These are phyloP conservation scores for Orthosia cruda DNA, from an alignment of 2,888 invertebrate species.

Conservation along the genomic window DNA sequence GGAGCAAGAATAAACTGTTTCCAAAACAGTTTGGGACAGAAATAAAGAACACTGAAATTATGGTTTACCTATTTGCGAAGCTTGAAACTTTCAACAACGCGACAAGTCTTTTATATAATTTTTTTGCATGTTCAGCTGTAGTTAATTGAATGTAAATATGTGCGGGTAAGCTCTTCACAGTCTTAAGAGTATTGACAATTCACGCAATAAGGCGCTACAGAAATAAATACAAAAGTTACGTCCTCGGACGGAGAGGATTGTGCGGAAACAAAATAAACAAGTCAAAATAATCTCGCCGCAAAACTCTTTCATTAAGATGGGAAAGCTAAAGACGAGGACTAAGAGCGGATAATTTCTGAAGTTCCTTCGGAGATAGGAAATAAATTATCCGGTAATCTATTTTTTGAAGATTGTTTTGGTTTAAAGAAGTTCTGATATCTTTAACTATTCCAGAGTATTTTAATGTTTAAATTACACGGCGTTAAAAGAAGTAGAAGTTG, in stretches of 20 bases:
- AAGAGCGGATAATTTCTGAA: conserved; percentile 80
- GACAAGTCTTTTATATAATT: not conserved
- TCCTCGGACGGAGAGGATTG: conserved; percentile 67
- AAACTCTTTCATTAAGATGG: conserved; percentile 87
- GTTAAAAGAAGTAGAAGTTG: not conserved
- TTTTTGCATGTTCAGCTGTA: not conserved
- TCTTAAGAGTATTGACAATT: conserved; percentile 42
- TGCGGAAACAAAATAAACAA: conserved; percentile 81
- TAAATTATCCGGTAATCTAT: conserved; percentile 64
- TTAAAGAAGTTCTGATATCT: conserved; percentile 12
- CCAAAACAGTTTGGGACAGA: conserved; percentile 12
- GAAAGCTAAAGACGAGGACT: conserved; percentile 81
- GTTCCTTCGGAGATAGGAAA: conserved; percentile 74
- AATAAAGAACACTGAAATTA: conserved; percentile 3
- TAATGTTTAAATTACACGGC: not conserved
- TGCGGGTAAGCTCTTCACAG: no score
- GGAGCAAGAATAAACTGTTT: not conserved
- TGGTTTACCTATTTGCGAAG: not conserved
- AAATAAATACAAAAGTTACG: conserved; percentile 64
- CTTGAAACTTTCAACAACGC: not conserved
- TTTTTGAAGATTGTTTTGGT: conserved; percentile 30
- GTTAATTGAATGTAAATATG: not conserved
- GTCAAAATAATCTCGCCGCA: conserved; percentile 82
- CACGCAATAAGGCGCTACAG: conserved; percentile 51
- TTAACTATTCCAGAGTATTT: not conserved